Evolutionary conservation across 2,113 vertebrate genomes (phyloP).

Genomic region (Hirundichthys speculiger): DNA sequence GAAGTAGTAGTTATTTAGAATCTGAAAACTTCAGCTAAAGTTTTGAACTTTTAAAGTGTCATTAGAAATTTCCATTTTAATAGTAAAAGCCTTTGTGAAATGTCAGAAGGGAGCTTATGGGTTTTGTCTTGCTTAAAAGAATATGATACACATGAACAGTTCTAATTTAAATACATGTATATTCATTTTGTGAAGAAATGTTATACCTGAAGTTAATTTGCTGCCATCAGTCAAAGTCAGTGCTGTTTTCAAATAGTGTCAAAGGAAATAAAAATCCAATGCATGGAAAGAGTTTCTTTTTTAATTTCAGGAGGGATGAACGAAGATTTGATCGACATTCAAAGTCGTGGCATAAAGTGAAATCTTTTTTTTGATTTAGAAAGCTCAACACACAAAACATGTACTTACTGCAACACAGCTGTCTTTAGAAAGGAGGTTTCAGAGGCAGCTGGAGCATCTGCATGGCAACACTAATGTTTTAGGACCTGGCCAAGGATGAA

Average conservation of each 20-base stretch:
- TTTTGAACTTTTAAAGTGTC: too few relatives aligned
- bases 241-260: not conserved
- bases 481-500: constrained; percentile 50
- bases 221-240: constrained; percentile 1
- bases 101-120: too few relatives aligned
- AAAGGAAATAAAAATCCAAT: not conserved
- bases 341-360: not conserved
- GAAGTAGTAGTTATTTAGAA: not conserved
- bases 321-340: constrained; percentile 26
- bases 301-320: constrained; percentile 3
- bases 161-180: too few relatives aligned
- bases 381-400: not conserved
- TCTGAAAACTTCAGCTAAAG: too few relatives aligned
- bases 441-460: constrained; percentile 9
- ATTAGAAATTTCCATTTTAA: too few relatives aligned
- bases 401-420: constrained; percentile 18
- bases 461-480: constrained; percentile 48
- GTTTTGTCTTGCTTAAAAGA: too few relatives aligned
- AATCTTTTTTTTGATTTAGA: not conserved
- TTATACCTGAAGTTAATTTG: constrained; percentile 6
- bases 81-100: too few relatives aligned
- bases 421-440: constrained; percentile 25
- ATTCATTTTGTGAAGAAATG: constrained; percentile 2
- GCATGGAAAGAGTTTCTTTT: constrained; percentile 17
- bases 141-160: too few relatives aligned